Percentiles rank a stretch among this genome's conserved stretches.
Conservation (phyloP, 2,113 vertebrate species). For the Saccopteryx bilineata region DNA sequence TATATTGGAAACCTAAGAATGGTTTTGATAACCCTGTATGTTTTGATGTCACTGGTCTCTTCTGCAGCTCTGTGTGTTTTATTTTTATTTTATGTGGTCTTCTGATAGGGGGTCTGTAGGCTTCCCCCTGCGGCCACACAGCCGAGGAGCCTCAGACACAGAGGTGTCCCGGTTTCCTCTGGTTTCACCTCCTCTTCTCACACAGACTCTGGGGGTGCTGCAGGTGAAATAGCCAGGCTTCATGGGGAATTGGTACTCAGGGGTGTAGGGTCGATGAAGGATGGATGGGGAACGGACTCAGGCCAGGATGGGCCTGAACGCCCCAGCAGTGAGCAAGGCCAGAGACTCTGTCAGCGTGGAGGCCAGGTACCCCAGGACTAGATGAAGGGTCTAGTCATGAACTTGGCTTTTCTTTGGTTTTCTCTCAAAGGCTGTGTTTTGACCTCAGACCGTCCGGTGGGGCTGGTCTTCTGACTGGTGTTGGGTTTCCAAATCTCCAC, state of each 20-base stretch:
- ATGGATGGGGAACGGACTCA: neutral
- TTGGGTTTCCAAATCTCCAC: neutral
- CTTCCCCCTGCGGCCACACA: accelerated
- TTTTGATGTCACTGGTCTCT: neutral
- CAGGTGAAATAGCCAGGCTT: neutral
- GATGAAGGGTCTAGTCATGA: neutral
- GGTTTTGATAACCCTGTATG: accelerated
- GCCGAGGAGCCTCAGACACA: neutral
- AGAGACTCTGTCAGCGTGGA: neutral
- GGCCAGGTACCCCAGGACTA: accelerated
- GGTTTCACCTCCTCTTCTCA: neutral
- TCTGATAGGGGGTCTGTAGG: neutral
- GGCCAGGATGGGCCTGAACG: neutral
- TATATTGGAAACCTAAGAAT: accelerated
- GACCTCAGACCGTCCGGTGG: accelerated
- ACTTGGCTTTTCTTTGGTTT: neutral
- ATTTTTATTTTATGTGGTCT: neutral
- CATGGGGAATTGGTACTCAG: accelerated
- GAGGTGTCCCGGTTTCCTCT: neutral
- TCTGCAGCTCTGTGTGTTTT: too few relatives aligned
- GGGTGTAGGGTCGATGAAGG: neutral
- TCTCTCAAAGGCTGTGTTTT: neutral
- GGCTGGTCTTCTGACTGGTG: neutral
- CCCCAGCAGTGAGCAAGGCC: accelerated
- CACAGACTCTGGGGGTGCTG: neutral